Conservation (phyloP, 2,888 invertebrate genomes). For the Serrognathus titanus region DNA sequence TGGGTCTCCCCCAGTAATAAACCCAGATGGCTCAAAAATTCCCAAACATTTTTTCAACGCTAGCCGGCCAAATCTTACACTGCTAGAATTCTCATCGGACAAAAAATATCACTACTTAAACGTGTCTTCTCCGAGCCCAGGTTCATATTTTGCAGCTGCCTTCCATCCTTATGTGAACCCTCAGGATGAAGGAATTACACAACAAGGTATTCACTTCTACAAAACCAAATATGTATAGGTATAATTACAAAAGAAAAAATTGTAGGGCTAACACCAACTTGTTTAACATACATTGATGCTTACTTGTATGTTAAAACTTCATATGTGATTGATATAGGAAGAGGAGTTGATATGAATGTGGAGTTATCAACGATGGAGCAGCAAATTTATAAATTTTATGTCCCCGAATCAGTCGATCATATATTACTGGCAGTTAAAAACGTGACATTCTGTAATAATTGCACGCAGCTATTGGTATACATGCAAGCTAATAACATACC, state of each 20-base stretch:
- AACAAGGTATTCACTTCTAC: constrained; percentile 58
- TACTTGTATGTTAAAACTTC: constrained; percentile 30
- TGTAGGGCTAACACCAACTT: constrained; percentile 61
- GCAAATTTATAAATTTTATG: constrained; percentile 40
- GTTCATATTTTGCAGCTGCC: constrained; percentile 77
- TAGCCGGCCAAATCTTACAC: constrained; percentile 51
- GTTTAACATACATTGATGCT: constrained; percentile 48
- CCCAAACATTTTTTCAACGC: constrained; percentile 50
- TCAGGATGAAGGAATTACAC: constrained; percentile 65
- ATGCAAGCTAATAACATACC: constrained; percentile 57
- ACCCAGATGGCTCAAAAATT: constrained; percentile 75
- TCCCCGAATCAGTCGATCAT: constrained; percentile 35
- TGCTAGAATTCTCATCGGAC: constrained; percentile 60
- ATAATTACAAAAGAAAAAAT: constrained; percentile 23
- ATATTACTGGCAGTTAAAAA: constrained; percentile 33
- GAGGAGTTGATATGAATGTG: constrained; percentile 21
- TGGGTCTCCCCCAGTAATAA: constrained; percentile 78
- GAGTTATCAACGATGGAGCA: constrained; percentile 22
- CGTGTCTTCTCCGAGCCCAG: constrained; percentile 65
- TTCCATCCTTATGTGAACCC: constrained; percentile 78
- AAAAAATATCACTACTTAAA: constrained; percentile 58
- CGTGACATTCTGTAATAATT: constrained; percentile 29
- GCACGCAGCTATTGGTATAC: constrained; percentile 42
- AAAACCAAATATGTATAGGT: too few species aligned
- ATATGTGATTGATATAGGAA: constrained; percentile 29